These are phyloP conservation scores for Nansenia antarctica DNA, from an alignment of 2,113 vertebrate genomes.

Conservation along the genomic window DNA sequence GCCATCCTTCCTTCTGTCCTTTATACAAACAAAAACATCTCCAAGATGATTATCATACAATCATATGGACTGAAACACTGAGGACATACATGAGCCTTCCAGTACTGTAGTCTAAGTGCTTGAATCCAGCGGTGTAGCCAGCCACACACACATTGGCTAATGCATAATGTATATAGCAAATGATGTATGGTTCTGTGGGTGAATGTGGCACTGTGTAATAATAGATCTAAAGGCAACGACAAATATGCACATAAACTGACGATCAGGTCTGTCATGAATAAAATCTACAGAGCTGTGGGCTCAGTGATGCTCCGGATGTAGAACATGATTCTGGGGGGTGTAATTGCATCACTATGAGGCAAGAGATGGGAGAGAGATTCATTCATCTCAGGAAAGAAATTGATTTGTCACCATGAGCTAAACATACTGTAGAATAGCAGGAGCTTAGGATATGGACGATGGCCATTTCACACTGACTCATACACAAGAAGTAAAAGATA, in stretches of 20 bases:
- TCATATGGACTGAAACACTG: no score
- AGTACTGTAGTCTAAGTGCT: no score
- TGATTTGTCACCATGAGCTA: background rate
- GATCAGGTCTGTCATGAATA: constrained; percentile 44
- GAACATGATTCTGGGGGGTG: constrained; percentile 33
- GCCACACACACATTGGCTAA: constrained; percentile 2
- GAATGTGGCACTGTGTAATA: constrained; percentile 48
- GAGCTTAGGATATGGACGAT: no score
- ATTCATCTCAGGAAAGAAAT: background rate
- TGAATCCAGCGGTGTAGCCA: background rate
- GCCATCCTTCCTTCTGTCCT: no score
- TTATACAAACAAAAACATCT: no score
- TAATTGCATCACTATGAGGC: constrained; percentile 42
- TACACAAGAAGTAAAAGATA: no score
- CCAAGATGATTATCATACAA: no score
- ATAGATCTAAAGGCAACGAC: constrained; percentile 35
- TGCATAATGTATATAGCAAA: constrained; percentile 48
- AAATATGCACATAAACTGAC: constrained; percentile 55
- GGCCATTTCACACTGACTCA: no score
- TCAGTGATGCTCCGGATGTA: constrained; percentile 33
- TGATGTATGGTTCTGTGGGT: constrained; percentile 40
- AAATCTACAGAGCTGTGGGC: constrained; percentile 21
- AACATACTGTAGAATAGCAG: background rate
- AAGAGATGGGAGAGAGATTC: constrained; percentile 3
- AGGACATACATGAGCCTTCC: no score